Evolutionary conservation across 1,140 invertebrate species (phyloP), one percentile per base, ranked within the genome.

Genomic region (Vanessa atalanta): DNA sequence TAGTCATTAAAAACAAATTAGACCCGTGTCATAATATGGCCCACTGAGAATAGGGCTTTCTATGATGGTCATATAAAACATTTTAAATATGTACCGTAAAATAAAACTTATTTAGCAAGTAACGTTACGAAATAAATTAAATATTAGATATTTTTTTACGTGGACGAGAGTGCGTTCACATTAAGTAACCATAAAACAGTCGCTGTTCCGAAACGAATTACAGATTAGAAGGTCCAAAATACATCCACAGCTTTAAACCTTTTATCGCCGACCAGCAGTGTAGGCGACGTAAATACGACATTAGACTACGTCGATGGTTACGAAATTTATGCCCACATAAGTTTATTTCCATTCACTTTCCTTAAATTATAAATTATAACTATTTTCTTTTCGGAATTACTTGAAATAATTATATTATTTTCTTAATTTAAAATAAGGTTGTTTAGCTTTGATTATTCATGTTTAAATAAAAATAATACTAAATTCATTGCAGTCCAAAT

Each of bases 191-290:
- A 75, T 79, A 73, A 79, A 72, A 81, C 73, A 75, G 79, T 65
- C 63, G 65, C 65, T 69, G 68, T 77, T 78, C 65, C 60, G 55
- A 74, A 75, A 72, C 72, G 72, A 79, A 79, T 79, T 76, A 75
- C 71, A 76, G 78, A 76, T 79, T 77, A 78, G 77, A 79, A 73
- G 73, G 75, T 69, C 51, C 77, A 53, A 75, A 81, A 79, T 81
- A 81, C 76, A 76, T 77, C 70, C 77, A 79, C 75, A 79, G 79
- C 79, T 79, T 79, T 81, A 81, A 81, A 77, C 79, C 79, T 81
- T 81, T 81, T 81, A 81, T 81, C 79, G 77, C 73, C 70, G 66
- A 26, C 68, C 79, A 61, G 75, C 79, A 80, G 73, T 73, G 67
- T 80, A 63, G 73, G 71, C 65, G 75, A 75, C 75, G 72, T 76